Conservation (phyloP, 2,888 invertebrate genomes). For the Spatulosminthurus flaviceps region DNA sequence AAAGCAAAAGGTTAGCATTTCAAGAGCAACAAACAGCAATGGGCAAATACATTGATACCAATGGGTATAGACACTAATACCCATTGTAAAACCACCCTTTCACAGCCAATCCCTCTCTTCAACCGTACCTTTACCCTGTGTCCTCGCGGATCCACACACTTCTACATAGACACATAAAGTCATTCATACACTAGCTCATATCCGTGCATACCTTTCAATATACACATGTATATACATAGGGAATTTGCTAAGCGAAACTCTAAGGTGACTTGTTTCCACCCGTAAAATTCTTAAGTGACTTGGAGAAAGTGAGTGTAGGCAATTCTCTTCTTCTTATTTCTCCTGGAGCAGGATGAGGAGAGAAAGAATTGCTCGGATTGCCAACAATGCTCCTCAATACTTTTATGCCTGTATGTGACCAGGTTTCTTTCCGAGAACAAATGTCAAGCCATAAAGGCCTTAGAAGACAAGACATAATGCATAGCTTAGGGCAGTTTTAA, state of each 20-base stretch:
- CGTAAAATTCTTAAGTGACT: too few species aligned
- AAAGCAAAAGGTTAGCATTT: neutral
- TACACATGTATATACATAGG: too few species aligned
- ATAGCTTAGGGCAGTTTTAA: conserved; percentile 49
- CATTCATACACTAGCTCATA: too few species aligned
- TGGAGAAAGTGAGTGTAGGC: neutral
- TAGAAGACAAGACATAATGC: conserved; percentile 38
- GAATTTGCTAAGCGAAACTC: too few species aligned
- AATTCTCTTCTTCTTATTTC: neutral
- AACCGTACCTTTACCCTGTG: too few species aligned
- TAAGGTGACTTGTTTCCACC: too few species aligned
- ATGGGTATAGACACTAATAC: too few species aligned
- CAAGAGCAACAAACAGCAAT: neutral
- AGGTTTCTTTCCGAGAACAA: conserved; percentile 48
- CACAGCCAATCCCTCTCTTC: too few species aligned
- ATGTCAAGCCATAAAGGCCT: conserved; percentile 53
- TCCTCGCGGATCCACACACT: too few species aligned
- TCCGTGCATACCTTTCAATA: too few species aligned
- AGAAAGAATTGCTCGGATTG: conserved; percentile 11
- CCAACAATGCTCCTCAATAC: conserved; percentile 45
- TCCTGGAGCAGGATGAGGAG: conserved; percentile 5
- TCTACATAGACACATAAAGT: too few species aligned
- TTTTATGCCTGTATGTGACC: conserved; percentile 29
- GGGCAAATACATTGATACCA: neutral
- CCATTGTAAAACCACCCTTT: too few species aligned